Evolutionary conservation across 2,888 invertebrate genomes (phyloP).

Genomic region (Chrysolina oricalcia): DNA sequence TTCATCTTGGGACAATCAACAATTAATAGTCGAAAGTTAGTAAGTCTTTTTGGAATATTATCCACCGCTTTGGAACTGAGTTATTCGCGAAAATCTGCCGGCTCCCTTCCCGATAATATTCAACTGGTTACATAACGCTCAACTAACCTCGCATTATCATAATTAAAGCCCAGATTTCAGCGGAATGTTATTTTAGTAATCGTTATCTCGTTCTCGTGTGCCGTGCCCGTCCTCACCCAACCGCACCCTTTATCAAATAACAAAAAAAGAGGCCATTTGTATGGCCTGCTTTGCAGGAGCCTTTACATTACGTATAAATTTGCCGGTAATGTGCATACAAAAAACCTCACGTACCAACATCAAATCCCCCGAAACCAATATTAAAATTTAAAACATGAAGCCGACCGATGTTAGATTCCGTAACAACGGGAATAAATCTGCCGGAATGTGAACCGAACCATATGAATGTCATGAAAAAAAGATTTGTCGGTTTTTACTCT

Average conservation of each 20-base stretch:
- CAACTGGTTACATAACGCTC: slow-evolving; percentile 42
- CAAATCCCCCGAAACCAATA: slow-evolving; percentile 43
- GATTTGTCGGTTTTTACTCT: slow-evolving; percentile 3
- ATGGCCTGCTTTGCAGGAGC: slow-evolving; percentile 42
- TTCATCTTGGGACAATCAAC: too few relatives aligned
- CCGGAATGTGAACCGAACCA: slow-evolving; percentile 30
- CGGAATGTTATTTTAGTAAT: slow-evolving; percentile 51
- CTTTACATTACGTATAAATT: slow-evolving; percentile 34
- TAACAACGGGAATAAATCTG: slow-evolving; percentile 42
- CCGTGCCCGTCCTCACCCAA: slow-evolving; percentile 44
- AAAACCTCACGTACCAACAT: slow-evolving; percentile 39
- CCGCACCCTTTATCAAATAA: slow-evolving; percentile 44
- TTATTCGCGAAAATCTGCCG: background rate
- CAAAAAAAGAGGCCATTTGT: slow-evolving; percentile 50
- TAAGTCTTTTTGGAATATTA: too few relatives aligned
- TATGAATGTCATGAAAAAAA: slow-evolving; percentile 39
- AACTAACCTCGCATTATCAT: slow-evolving; percentile 45
- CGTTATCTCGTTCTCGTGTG: slow-evolving; percentile 50
- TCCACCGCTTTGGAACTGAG: background rate
- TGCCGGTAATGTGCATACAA: slow-evolving; percentile 37
- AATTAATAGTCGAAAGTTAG: too few relatives aligned
- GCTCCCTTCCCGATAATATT: slow-evolving; percentile 36
- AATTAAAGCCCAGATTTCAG: slow-evolving; percentile 49
- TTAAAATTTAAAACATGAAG: slow-evolving; percentile 51
- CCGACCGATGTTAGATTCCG: slow-evolving; percentile 49